Percentiles rank a stretch among this genome's conserved stretches.
Evolutionary conservation across 2,888 invertebrate species (phyloP).

Genomic region (Nymphalis urticae): DNA sequence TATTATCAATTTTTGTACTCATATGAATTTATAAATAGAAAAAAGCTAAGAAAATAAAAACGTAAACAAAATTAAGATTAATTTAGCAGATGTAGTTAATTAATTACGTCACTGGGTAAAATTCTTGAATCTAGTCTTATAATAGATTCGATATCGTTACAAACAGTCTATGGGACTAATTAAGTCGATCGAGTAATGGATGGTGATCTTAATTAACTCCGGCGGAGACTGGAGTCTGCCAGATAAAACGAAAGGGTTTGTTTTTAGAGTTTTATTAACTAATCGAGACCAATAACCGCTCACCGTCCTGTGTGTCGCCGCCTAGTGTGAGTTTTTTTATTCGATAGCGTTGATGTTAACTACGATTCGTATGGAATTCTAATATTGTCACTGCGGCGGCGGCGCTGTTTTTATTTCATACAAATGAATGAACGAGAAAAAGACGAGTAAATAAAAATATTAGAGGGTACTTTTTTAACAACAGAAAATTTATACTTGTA

Average conservation of each 20-base stretch:
- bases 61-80: neutral
- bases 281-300: neutral
- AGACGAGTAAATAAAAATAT: no score
- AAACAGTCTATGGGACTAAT: conserved; percentile 37
- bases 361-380: no score
- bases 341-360: no score
- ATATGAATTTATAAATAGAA: neutral
- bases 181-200: conserved; percentile 43
- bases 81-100: neutral
- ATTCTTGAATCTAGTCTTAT: conserved; percentile 4
- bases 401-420: no score
- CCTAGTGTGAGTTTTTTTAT: no score
- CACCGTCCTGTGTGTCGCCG: no score
- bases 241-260: conserved; percentile 18
- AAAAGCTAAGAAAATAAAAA: neutral
- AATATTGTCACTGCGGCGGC: no score
- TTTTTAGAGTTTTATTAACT: conserved; percentile 12
- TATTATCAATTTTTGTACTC: no score
- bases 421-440: no score
- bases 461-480: no score
- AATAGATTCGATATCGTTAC: conserved; percentile 13
- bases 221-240: conserved; percentile 17
- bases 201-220: conserved; percentile 43
- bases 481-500: no score
- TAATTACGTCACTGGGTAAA: neutral